These are phyloP conservation scores for Gastrophryne carolinensis DNA, from an alignment of 2,797 vertebrate species.

Conservation along the genomic window DNA sequence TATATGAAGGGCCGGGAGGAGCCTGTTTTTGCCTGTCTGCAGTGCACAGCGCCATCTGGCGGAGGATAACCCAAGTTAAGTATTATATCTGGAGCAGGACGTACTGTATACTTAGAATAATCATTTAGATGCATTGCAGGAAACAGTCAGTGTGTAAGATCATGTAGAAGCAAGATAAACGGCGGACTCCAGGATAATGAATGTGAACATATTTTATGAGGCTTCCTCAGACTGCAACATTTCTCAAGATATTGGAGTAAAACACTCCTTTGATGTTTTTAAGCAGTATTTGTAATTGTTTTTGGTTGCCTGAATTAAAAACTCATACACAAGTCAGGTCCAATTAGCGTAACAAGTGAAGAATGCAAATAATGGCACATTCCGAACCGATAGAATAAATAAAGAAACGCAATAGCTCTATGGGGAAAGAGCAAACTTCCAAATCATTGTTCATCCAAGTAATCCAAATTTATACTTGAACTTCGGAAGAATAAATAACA, in stretches of 20 bases:
- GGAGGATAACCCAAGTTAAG: too few species aligned
- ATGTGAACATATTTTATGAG: not conserved
- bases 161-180: not conserved
- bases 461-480: slow-evolving; percentile 17
- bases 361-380: slow-evolving; percentile 30
- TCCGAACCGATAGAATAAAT: slow-evolving; percentile 31
- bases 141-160: slow-evolving; percentile 4
- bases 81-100: too few species aligned
- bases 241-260: not conserved
- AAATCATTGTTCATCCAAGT: slow-evolving; percentile 18
- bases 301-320: slow-evolving; percentile 18
- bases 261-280: slow-evolving; percentile 10
- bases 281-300: slow-evolving; percentile 12
- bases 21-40: too few species aligned
- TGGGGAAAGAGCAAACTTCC: not conserved
- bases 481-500: slow-evolving; percentile 14
- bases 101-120: too few species aligned
- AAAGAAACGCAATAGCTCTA: slow-evolving; percentile 28
- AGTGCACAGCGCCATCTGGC: too few species aligned
- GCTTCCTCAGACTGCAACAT: not conserved
- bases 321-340: slow-evolving; percentile 31
- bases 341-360: slow-evolving; percentile 31
- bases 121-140: not conserved
- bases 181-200: not conserved
- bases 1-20: too few species aligned